Evolutionary conservation across 2,797 vertebrate species (phyloP).

Genomic region (Esox lucius): DNA sequence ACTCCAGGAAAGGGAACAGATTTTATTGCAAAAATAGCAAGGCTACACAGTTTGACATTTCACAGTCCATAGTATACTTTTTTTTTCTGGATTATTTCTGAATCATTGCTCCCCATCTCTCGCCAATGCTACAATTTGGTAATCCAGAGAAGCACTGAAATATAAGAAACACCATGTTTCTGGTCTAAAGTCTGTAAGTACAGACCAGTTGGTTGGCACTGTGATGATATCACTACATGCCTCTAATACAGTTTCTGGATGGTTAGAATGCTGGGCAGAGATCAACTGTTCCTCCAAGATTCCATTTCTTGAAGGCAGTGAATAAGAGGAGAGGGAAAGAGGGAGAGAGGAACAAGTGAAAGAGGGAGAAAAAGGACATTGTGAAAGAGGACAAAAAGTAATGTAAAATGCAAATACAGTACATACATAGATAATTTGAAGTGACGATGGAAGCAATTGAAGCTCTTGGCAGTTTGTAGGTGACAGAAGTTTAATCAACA

Average conservation of each 20-base stretch:
- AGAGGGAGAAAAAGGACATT: conserved; percentile 47
- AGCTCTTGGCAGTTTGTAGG: neutral
- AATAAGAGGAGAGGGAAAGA: conserved; percentile 46
- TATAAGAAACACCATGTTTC: neutral
- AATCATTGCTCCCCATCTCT: neutral
- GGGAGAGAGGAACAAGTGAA: conserved; percentile 16
- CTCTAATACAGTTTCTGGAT: conserved; percentile 44
- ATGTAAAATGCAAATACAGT: conserved; percentile 2
- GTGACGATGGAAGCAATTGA: neutral
- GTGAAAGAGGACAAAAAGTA: conserved; percentile 29
- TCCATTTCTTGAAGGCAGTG: conserved; percentile 75
- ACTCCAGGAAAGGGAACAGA: neutral
- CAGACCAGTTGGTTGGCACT: neutral
- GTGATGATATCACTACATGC: conserved; percentile 13
- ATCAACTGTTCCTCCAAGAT: conserved; percentile 71
- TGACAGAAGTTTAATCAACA: neutral
- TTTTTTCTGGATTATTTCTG: neutral
- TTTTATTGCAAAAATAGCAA: conserved; percentile 7
- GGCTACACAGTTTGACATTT: neutral
- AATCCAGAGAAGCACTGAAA: conserved; percentile 5
- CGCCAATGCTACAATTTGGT: conserved; percentile 13
- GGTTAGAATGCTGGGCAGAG: conserved; percentile 40
- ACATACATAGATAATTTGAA: neutral
- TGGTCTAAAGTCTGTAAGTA: neutral
- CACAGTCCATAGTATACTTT: neutral